Base-by-base conservation (phyloP, 1,140 invertebrate species). In the Pachypeltis micranthus region DNA sequence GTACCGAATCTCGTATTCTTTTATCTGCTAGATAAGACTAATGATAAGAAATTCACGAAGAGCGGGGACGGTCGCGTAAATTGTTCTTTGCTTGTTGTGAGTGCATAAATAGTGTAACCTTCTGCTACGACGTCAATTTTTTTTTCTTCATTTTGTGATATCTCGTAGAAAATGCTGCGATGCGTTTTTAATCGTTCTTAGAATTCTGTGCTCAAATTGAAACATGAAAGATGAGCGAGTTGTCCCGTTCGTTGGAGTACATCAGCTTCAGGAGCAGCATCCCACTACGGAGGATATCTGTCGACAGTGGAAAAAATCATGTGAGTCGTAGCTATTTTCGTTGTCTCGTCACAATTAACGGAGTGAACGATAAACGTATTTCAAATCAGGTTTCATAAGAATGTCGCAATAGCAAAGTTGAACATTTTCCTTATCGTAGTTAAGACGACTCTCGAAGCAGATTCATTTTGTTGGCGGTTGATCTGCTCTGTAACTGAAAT, bases 251-350 rank as follows among this genome's bases (percentile, higher is more conserved):
- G 14, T 79, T 81, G 68, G 91, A 93, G 75, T 93, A 93, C 76
- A 75, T 85, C 56, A 91, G 89, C 75, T 93, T 93, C 74, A 79
- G 90, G 63, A 88, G 88, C 72, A 88, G 83, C 64, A 81, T 93
- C 61, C 87, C 90, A 27, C 77, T 90, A 19, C 80, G 85, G 70
- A 85, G 87, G 81, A 84, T 93, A 59, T 80, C 87, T 55, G 87
- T 93, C 44, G 90, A 93, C 74, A 77, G 82, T 62, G 83, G 91
- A 78, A 81, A 25, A 91, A 91, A 81, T 85, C 87, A 78, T 39
- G 7, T 10, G n/a, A 10, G n/a, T 10, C 34, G 7, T 39, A 39
- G 34, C 7, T 10, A 10, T 10, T 39, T 39, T 39, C n/a, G 34
- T 10, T n/a, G n/a, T 39, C 34, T 39, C 34, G n/a, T 39, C 34